Conservation (phyloP, 1,140 invertebrate genomes). For the Drosophila subpulchrella region DNA sequence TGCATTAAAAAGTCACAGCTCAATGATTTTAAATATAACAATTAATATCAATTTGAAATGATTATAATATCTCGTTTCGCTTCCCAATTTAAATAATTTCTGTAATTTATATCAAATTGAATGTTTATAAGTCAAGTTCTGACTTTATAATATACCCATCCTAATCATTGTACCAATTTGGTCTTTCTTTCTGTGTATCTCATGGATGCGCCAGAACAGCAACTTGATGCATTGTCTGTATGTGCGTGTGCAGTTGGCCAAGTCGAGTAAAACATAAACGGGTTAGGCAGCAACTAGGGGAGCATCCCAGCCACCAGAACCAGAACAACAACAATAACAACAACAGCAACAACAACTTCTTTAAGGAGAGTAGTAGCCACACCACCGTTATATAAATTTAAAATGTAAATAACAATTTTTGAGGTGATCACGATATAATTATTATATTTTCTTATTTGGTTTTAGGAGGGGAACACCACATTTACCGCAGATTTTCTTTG, state of each 20-base stretch:
- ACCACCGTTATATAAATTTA: slow-evolving; percentile 56
- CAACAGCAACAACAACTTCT: slow-evolving; percentile 11
- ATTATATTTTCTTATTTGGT: not conserved
- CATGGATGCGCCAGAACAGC: slow-evolving; percentile 52
- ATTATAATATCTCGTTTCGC: no score
- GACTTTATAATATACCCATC: not conserved
- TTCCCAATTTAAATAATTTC: no score
- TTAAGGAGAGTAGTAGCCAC: slow-evolving; percentile 7
- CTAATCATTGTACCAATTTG: no score
- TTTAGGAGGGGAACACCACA: slow-evolving; percentile 1
- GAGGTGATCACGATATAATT: slow-evolving; percentile 30
- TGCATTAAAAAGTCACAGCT: no score
- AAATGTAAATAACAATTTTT: slow-evolving; percentile 51
- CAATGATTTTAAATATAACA: no score
- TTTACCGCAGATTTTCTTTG: slow-evolving; percentile 38
- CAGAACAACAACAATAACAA: slow-evolving; percentile 51
- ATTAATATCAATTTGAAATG: no score
- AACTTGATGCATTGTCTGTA: slow-evolving; percentile 68
- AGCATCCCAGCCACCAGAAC: slow-evolving; percentile 38
- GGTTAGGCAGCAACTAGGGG: slow-evolving; percentile 61
- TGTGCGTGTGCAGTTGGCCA: slow-evolving; percentile 66
- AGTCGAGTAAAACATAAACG: slow-evolving; percentile 75
- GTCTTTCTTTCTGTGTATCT: not conserved
- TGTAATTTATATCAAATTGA: no score
- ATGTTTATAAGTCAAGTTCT: no score